Percentiles rank a stretch among this genome's conserved stretches.
phyloP scores from a whole-genome alignment of 2,797 vertebrate species.

The Knipowitschia caucasica region DNA sequence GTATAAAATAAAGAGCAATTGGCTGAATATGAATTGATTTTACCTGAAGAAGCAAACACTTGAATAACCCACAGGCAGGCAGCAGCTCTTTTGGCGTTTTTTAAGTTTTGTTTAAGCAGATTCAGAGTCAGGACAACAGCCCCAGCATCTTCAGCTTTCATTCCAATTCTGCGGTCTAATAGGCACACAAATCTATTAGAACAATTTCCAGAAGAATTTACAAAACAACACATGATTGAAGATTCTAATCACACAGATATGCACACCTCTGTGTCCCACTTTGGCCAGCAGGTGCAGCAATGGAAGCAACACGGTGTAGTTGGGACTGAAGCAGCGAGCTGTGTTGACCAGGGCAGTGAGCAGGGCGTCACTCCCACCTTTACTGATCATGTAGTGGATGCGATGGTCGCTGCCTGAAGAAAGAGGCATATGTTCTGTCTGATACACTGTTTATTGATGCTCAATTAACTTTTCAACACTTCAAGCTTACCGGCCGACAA shows the following conservation, averaged over 20 bases:
- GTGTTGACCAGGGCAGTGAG: slow-evolving; percentile 75
- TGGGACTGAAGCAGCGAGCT: slow-evolving; percentile 41
- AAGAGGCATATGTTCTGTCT: background rate
- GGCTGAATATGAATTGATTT: slow-evolving; percentile 17
- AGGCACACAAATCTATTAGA: background rate
- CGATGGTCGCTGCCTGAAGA: slow-evolving; percentile 82
- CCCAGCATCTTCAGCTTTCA: slow-evolving; percentile 83
- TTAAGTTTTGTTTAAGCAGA: slow-evolving; percentile 76
- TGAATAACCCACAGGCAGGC: slow-evolving; percentile 85
- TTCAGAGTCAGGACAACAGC: slow-evolving; percentile 80
- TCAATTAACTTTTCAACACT: background rate
- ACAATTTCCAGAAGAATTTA: no score
- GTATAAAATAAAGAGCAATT: background rate
- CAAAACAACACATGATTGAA: background rate
- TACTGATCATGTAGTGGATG: slow-evolving; percentile 85
- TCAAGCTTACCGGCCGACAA: slow-evolving; percentile 87
- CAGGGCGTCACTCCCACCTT: slow-evolving; percentile 87
- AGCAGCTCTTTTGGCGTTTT: slow-evolving; percentile 67
- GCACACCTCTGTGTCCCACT: slow-evolving; percentile 86
- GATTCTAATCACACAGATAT: background rate
- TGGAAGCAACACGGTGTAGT: slow-evolving; percentile 78
- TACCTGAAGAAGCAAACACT: slow-evolving; percentile 83
- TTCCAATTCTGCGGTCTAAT: slow-evolving; percentile 83
- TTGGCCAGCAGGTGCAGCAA: slow-evolving; percentile 85
- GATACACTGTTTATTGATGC: background rate